A percentile compares a stretch with the other conserved stretches of the same genome.
These are phyloP conservation scores for Sphyrna mokarran DNA, from an alignment of 2,113 vertebrate species.

Conservation along the genomic window DNA sequence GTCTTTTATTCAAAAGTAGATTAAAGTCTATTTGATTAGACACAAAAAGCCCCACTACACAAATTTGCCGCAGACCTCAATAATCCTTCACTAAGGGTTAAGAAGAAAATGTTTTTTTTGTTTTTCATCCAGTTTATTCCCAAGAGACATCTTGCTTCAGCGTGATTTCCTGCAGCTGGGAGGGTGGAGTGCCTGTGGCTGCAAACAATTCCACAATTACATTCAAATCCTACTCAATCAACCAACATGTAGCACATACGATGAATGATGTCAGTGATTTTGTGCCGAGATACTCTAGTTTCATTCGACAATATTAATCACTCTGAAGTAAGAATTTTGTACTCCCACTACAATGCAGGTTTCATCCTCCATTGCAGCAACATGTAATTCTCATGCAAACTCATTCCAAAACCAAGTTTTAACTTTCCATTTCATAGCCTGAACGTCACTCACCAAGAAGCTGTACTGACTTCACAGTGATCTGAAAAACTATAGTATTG, in stretches of 20 bases:
- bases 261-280: background rate
- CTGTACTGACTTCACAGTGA: background rate
- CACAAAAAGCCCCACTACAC: background rate
- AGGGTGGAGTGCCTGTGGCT: slow-evolving; percentile 7
- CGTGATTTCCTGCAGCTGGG: slow-evolving; percentile 28
- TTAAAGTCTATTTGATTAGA: background rate
- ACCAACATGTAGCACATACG: background rate
- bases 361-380: background rate
- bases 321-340: background rate
- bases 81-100: background rate
- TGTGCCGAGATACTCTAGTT: background rate
- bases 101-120: background rate
- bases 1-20: background rate
- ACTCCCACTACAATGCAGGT: background rate
- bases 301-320: background rate
- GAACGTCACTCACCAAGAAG: background rate
- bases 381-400: background rate
- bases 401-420: background rate
- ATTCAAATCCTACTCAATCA: background rate
- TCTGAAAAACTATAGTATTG: background rate
- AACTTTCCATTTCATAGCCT: background rate
- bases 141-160: background rate
- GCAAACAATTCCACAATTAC: background rate
- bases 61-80: background rate
- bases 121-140: slow-evolving; percentile 20